These are phyloP conservation scores for Corythornis vintsioides DNA, from an alignment of 2,113 vertebrate genomes.

Conservation along the genomic window DNA sequence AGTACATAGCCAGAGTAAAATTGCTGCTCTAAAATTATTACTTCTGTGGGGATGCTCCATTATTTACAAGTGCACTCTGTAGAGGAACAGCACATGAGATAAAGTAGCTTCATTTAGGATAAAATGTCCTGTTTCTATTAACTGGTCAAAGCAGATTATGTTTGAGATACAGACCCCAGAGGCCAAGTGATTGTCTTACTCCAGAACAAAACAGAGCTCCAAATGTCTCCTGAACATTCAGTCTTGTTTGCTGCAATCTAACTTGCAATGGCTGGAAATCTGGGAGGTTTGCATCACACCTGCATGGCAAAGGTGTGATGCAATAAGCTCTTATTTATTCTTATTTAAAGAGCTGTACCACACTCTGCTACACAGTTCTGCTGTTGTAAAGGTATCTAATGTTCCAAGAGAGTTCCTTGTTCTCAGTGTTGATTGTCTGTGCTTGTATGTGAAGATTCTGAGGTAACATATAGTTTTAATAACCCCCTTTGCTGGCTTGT, in stretches of 20 bases:
- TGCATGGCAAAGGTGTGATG: not conserved
- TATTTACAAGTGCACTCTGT: not conserved
- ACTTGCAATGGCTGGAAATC: not conserved
- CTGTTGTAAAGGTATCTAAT: not conserved
- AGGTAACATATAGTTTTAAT: slow-evolving; percentile 52
- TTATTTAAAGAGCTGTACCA: not conserved
- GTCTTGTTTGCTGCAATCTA: not conserved
- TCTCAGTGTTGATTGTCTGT: not conserved
- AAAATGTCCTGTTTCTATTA: not conserved
- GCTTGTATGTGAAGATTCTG: not conserved
- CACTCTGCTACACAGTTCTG: not conserved
- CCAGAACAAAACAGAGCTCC: not conserved
- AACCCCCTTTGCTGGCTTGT: not conserved
- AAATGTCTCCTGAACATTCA: not conserved
- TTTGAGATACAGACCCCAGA: not conserved
- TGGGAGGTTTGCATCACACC: not conserved
- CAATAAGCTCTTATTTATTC: not conserved
- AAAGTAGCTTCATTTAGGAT: not conserved
- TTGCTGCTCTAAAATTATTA: not conserved
- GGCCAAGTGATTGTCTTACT: not conserved
- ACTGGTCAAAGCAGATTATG: not conserved
- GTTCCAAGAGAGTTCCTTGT: not conserved
- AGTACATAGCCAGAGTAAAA: not conserved
- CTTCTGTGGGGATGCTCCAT: not conserved
- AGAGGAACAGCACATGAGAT: not conserved